Conservation (phyloP, 2,888 invertebrate species). For the Druceiella hillmani region DNA sequence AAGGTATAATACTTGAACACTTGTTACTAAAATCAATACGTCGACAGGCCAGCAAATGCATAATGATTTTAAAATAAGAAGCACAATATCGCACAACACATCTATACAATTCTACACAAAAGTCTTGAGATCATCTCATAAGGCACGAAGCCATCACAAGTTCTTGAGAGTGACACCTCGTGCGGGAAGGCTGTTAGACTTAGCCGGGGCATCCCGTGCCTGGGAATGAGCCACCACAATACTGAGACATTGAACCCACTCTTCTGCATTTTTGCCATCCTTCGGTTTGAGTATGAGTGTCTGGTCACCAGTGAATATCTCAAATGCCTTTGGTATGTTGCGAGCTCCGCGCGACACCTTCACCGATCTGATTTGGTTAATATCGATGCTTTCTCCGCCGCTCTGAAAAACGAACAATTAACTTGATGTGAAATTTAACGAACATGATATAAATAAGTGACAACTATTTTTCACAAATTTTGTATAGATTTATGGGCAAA, state of each 20-base stretch:
- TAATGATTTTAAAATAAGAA: too few relatives aligned
- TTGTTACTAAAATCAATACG: too few relatives aligned
- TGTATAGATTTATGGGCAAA: too few relatives aligned
- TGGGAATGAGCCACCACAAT: conserved; percentile 89
- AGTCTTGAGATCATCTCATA: too few relatives aligned
- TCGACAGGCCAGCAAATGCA: too few relatives aligned
- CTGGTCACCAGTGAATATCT: conserved; percentile 92
- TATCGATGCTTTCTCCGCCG: conserved; percentile 81
- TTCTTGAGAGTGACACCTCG: conserved; percentile 47
- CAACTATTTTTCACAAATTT: too few relatives aligned
- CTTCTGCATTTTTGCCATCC: conserved; percentile 90
- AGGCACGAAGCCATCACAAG: too few relatives aligned
- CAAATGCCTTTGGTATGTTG: conserved; percentile 93
- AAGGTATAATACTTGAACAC: too few relatives aligned
- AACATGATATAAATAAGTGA: too few relatives aligned
- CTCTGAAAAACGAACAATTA: conserved; percentile 53
- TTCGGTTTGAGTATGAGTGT: conserved; percentile 91
- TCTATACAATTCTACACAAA: too few relatives aligned
- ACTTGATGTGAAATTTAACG: too few relatives aligned
- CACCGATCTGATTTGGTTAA: conserved; percentile 92
- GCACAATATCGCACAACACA: too few relatives aligned
- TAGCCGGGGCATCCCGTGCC: conserved; percentile 52
- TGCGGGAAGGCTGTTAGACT: conserved; percentile 48
- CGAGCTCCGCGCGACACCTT: conserved; percentile 86
- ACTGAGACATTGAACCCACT: conserved; percentile 93